phyloP scores from a whole-genome alignment of 2,888 invertebrate species.

The Strigamia crassipes region DNA sequence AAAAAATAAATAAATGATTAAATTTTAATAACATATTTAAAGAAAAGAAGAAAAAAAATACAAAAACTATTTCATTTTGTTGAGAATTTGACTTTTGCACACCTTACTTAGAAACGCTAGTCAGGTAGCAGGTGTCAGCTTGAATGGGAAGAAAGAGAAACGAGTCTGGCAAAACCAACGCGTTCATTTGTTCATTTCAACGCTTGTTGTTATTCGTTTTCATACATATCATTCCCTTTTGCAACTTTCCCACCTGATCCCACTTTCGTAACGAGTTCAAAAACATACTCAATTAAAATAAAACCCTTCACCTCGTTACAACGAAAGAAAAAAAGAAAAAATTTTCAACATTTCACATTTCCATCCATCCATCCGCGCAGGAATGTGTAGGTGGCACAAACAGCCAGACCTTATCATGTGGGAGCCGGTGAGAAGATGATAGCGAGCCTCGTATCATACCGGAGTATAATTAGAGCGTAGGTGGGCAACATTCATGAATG shows the following conservation, averaged over 20 bases:
- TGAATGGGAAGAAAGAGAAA: slow-evolving; percentile 12
- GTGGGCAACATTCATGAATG: slow-evolving; percentile 16
- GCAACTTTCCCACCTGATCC: slow-evolving; percentile 22
- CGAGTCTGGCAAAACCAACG: slow-evolving; percentile 22
- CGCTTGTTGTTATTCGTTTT: slow-evolving; percentile 8
- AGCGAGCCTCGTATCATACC: not conserved
- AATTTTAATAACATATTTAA: not conserved
- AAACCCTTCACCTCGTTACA: not conserved
- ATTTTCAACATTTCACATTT: not conserved
- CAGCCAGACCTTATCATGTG: not conserved
- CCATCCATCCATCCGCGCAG: not conserved
- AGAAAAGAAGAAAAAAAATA: not conserved
- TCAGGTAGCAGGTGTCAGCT: slow-evolving; percentile 30
- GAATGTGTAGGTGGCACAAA: slow-evolving; percentile 2
- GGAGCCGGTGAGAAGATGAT: not conserved
- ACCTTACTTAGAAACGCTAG: slow-evolving; percentile 1
- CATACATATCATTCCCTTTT: slow-evolving; percentile 1
- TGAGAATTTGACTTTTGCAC: not conserved
- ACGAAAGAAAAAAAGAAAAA: not conserved
- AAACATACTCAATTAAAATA: not conserved
- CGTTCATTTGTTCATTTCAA: slow-evolving; percentile 29
- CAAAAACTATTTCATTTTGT: not conserved
- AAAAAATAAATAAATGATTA: too few species aligned
- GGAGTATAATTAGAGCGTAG: slow-evolving; percentile 1
- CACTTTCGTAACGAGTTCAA: not conserved